A percentile compares a stretch with the other conserved stretches of the same genome.
Evolutionary conservation across 1,140 invertebrate genomes (phyloP).

Genomic region (Gonatopus flavifemur): DNA sequence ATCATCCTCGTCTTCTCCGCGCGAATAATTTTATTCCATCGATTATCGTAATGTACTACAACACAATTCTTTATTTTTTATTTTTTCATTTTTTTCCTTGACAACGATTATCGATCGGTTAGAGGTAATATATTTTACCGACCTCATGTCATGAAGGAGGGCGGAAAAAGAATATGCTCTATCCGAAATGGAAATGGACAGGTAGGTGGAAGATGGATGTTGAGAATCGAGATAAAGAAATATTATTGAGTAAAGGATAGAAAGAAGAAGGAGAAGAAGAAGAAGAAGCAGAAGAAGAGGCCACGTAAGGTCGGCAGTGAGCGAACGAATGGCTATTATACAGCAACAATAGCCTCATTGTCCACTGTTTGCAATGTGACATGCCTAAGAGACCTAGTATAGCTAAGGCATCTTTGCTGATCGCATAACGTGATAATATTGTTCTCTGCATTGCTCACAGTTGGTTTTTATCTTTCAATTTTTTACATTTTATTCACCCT

Average conservation of each 20-base stretch:
- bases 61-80: too few species aligned
- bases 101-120: too few species aligned
- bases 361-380: slow-evolving; percentile 49
- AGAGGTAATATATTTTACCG: too few species aligned
- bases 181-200: not conserved
- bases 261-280: not conserved
- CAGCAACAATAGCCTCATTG: slow-evolving; percentile 52
- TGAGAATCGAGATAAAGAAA: too few species aligned
- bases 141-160: slow-evolving; percentile 17
- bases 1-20: too few species aligned
- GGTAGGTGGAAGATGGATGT: not conserved
- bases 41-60: too few species aligned
- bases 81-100: too few species aligned
- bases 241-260: too few species aligned
- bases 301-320: slow-evolving; percentile 47
- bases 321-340: slow-evolving; percentile 39
- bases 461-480: too few species aligned
- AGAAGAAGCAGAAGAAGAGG: too few species aligned
- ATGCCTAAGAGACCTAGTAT: slow-evolving; percentile 42
- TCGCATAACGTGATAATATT: slow-evolving; percentile 49
- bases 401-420: slow-evolving; percentile 42
- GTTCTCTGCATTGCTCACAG: slow-evolving; percentile 30
- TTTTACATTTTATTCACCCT: too few species aligned
- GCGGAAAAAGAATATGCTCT: slow-evolving; percentile 15
- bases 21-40: too few species aligned